A percentile compares a stretch with the other conserved stretches of the same genome.
phyloP scores from a whole-genome alignment of 2,888 invertebrate genomes.

The Venustoraphidia nigricollis region DNA sequence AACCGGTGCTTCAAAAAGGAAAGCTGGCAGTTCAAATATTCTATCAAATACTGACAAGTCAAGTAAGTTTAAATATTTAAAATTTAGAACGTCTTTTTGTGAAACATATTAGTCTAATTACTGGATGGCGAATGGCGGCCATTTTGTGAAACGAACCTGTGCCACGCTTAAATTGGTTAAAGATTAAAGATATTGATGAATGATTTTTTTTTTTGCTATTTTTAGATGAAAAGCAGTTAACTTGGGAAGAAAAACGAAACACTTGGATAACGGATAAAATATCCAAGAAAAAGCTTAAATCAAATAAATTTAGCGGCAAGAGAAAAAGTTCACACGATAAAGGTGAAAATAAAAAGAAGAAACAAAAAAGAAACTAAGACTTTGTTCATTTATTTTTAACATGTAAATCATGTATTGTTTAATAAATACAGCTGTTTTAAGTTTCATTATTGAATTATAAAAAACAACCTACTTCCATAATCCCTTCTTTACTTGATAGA shows the following conservation, averaged over 20 bases:
- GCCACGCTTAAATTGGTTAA: too few relatives aligned
- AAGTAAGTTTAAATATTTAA: slow-evolving; percentile 26
- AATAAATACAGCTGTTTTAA: not conserved
- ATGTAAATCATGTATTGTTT: not conserved
- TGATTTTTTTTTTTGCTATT: slow-evolving; percentile 9
- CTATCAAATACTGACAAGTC: slow-evolving; percentile 64
- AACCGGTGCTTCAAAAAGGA: slow-evolving; percentile 42
- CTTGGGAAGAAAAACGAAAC: slow-evolving; percentile 65
- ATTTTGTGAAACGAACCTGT: too few relatives aligned
- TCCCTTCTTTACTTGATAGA: too few relatives aligned
- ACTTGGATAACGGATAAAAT: slow-evolving; percentile 30
- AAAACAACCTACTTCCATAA: too few relatives aligned
- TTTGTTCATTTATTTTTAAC: not conserved
- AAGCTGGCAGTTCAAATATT: slow-evolving; percentile 49
- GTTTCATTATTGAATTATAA: too few relatives aligned
- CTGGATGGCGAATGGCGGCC: too few relatives aligned
- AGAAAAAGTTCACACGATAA: not conserved
- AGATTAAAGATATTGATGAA: too few relatives aligned
- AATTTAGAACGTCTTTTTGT: not conserved
- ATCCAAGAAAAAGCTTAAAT: slow-evolving; percentile 3
- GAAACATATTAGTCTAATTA: too few relatives aligned
- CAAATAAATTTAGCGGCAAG: not conserved
- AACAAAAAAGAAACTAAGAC: not conserved
- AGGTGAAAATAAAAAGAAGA: not conserved
- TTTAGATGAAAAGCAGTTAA: slow-evolving; percentile 49